Conservation (phyloP, 2,888 invertebrate species). For the Mechanitis mazaeus region DNA sequence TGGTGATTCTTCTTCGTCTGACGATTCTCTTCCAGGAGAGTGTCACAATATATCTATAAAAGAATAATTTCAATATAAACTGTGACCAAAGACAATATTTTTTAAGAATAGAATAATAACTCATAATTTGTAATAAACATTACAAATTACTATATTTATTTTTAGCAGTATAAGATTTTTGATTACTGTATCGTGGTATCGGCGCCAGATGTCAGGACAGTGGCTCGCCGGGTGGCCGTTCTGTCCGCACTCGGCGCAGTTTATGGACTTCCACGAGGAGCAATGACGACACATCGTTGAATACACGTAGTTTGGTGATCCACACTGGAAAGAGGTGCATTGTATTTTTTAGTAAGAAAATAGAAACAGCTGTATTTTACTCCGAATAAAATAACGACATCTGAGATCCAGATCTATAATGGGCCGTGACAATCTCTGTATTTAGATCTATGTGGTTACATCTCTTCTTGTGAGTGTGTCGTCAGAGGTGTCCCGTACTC, state of each 20-base stretch:
- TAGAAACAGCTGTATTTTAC: too few species aligned
- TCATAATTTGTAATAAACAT: too few species aligned
- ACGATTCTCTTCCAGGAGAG: constrained; percentile 48
- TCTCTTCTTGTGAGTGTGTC: too few species aligned
- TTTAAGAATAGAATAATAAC: too few species aligned
- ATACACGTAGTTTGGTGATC: constrained; percentile 75
- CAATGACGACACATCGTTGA: constrained; percentile 79
- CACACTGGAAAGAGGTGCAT: constrained; percentile 77
- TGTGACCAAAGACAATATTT: neutral
- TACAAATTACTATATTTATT: too few species aligned
- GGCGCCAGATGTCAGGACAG: constrained; percentile 86
- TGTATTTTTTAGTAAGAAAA: too few species aligned
- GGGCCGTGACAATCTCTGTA: too few species aligned
- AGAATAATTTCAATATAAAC: neutral
- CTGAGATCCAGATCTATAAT: too few species aligned
- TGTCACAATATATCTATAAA: constrained; percentile 65
- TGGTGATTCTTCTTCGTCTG: constrained; percentile 48
- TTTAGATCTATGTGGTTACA: too few species aligned
- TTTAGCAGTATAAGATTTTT: too few species aligned
- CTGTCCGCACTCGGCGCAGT: constrained; percentile 79
- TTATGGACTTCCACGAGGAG: constrained; percentile 58
- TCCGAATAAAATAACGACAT: too few species aligned
- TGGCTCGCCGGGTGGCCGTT: constrained; percentile 77
- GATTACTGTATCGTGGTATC: constrained; percentile 82
- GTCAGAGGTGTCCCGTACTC: constrained; percentile 37